These are phyloP conservation scores for Pediacus dermestoides DNA, from an alignment of 2,888 invertebrate species.

Conservation along the genomic window DNA sequence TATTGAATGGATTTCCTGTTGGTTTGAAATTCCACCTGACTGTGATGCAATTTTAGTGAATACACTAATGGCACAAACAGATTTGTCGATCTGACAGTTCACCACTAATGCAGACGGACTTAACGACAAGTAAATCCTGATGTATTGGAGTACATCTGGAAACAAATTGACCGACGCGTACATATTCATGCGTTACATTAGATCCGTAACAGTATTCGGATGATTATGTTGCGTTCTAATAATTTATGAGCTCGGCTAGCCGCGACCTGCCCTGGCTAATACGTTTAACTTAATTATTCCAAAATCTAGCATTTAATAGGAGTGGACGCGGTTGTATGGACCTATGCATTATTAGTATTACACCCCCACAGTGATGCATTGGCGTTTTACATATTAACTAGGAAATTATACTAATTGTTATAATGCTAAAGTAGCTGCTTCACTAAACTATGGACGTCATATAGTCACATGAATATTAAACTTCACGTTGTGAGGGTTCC, in stretches of 20 bases:
- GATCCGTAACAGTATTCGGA: conserved; percentile 17
- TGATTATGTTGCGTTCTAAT: conserved; percentile 29
- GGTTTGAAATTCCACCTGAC: conserved; percentile 47
- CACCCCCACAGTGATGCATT: conserved; percentile 27
- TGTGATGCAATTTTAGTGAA: conserved; percentile 48
- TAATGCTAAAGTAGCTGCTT: conserved; percentile 13
- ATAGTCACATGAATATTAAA: too few species aligned
- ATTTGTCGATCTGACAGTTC: conserved; percentile 46
- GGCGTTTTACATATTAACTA: conserved; percentile 34
- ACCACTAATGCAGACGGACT: conserved; percentile 46
- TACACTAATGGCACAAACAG: conserved; percentile 48
- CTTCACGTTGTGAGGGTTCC: too few species aligned
- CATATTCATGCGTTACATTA: conserved; percentile 24
- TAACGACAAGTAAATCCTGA: conserved; percentile 48
- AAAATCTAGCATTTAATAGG: conserved; percentile 39
- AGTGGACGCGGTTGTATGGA: conserved; percentile 20
- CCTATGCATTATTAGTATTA: conserved; percentile 27
- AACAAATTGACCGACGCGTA: conserved; percentile 38
- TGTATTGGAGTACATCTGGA: conserved; percentile 43
- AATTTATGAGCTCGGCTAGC: conserved; percentile 37
- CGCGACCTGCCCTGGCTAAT: conserved; percentile 35
- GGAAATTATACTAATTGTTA: conserved; percentile 31
- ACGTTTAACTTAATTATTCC: conserved; percentile 39
- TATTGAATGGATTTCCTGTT: too few species aligned
- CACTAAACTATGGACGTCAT: too few species aligned